Evolutionary conservation across 2,113 vertebrate species (phyloP), one percentile per base, ranked within the genome.

Genomic region (Monopterus albus): DNA sequence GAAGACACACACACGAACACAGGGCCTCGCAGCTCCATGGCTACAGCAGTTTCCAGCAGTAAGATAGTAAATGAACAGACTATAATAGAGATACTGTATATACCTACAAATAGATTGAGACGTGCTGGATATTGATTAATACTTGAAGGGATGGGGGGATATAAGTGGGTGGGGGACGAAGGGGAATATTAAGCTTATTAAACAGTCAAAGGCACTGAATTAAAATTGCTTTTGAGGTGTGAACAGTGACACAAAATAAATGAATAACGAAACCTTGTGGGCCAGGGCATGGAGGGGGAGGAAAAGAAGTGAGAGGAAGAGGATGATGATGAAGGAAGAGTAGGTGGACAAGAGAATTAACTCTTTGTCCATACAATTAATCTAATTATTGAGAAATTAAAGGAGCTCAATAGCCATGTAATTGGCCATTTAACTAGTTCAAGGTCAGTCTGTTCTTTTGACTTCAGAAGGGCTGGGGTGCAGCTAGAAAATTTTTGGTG

Each of bases 401-500:
- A 85, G 90, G 78, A 64, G 82, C 82, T 91, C 87, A 91, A 92
- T 90, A 90, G 91, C 87, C 90, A 88, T 94, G 87, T 92, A 93
- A 92, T 94, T 90, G 88, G 89, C 85, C 82, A 71, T 55, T 76
- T 90, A 92, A 90, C 91, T 92, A 88, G 76, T 88, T 91, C 86
- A 92, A 92, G 90, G 90, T 92, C 83, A 91, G 74, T 52, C 63
- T 67, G 73, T 78, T 83, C 85, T 79, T 87, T 78, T 81, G 78
- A 88, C 86, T 89, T 90, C 83, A 75, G 31, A 66, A 59, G 59
- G 28, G 52, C 57, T 10, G 21, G 10, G 11, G 10, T 13, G 15
- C 15, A 39, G 46, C 4, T 11, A 38, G 15, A 6, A 56, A 61
- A 3, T 58, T 56, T 61, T 77, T 49, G 36, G 45, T 39, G 35